phyloP scores from a whole-genome alignment of 2,113 vertebrate genomes.

The Strigops habroptila region DNA sequence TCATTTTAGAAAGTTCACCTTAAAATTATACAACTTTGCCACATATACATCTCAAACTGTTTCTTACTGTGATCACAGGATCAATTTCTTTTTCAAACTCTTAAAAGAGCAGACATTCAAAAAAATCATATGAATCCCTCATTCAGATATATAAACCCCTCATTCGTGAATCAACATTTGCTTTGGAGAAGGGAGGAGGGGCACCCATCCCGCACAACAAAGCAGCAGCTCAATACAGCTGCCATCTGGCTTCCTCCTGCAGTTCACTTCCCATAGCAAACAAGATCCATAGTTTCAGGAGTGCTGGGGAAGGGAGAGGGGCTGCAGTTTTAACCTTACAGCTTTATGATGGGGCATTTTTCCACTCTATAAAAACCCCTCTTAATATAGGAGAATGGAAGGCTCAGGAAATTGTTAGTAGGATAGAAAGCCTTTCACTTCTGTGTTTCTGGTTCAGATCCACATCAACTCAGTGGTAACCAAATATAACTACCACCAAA shows the following conservation, averaged over 20 bases:
- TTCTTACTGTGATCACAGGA: conserved; percentile 1
- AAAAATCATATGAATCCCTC: neutral
- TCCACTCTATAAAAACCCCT: conserved; percentile 47
- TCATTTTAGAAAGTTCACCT: conserved; percentile 13
- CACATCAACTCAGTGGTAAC: conserved; percentile 15
- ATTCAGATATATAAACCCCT: conserved; percentile 23
- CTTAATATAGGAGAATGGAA: conserved; percentile 48
- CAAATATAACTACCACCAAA: conserved; percentile 26
- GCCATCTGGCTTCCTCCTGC: conserved; percentile 67
- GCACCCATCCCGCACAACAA: conserved; percentile 59
- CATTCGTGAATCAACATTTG: conserved; percentile 52
- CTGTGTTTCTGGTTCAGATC: conserved; percentile 51
- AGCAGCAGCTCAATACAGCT: conserved; percentile 62
- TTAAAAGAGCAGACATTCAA: neutral
- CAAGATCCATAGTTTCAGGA: conserved; percentile 60
- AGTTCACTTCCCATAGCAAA: conserved; percentile 61
- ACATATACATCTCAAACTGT: neutral
- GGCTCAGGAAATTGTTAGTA: conserved; percentile 59
- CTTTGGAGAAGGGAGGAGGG: conserved; percentile 57
- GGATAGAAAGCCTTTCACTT: conserved; percentile 43
- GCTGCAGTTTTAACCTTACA: conserved; percentile 55
- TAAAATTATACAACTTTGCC: conserved; percentile 22
- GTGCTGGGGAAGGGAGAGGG: conserved; percentile 41
- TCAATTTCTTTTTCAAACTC: conserved; percentile 7
- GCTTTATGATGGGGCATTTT: conserved; percentile 54